Base-by-base conservation (phyloP, 2,888 invertebrate species). In the Caenorhabditis sulstoni region DNA sequence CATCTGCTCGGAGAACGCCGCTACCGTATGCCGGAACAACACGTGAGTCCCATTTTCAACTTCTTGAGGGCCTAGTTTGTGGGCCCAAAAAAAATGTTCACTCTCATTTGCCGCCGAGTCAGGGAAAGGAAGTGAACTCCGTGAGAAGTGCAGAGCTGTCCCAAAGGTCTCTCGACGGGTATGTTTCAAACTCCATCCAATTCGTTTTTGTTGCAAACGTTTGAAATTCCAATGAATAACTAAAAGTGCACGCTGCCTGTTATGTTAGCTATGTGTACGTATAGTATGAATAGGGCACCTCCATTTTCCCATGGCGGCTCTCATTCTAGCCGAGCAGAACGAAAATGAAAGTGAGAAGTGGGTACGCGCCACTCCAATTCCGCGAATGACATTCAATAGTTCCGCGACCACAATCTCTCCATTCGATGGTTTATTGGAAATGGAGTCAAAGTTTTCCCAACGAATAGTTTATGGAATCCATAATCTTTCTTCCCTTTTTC, bases 1-100 rank as follows among this genome's bases (percentile, higher is more conserved):
- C 52, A 82, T 87, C 37, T 89, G 89, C 84, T 85, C 87, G n/a
- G 86, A 85, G 78, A 88, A 85, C 62, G 83, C 81, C 20, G 89
- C 89, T 47, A 84, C 85, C 39, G 82, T 89, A 58, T 89, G 89
- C 65, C 65, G 85, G 45, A 89, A 89, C 67, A 84, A 85, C 65
- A 89, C 88, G 89, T 89, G 70, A 87, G 88, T 86, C 57, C 45
- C 59, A 61, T 61, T 50, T 68, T 47, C 29, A 29, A 29, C 50
- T 49, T 39, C 49, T 52, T 66, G 47, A 47, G 14, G 9, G 16
- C 49, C 41, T 2, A 55, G 55, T 57, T 71, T 55, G 47, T 45
- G 62, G 47, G n/a, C 37, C 41, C 14, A 53, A 20, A 39, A n/a
- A n/a, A n/a, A n/a, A n/a, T n/a, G 61, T 39, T 59, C 16, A 23